Percentiles rank a stretch among this genome's conserved stretches.
Evolutionary conservation across 2,797 vertebrate species (phyloP).

Genomic region (Aotus griseimembra): DNA sequence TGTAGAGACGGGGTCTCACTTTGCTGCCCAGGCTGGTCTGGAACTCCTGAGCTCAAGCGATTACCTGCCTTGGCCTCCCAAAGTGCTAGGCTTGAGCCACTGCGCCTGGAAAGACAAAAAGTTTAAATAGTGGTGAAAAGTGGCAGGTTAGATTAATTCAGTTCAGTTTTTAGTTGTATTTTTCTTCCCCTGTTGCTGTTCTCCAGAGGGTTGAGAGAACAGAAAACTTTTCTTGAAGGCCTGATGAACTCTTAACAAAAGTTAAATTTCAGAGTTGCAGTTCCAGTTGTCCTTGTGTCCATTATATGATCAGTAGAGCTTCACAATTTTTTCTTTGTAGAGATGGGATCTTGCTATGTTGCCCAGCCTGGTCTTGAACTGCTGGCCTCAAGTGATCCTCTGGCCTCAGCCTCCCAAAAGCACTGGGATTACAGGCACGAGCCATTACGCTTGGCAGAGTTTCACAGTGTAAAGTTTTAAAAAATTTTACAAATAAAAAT

Average conservation of each 20-base stretch:
- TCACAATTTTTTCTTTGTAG: background rate
- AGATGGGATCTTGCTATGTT: too few relatives aligned
- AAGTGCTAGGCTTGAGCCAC: too few relatives aligned
- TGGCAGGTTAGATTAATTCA: background rate
- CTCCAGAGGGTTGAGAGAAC: background rate
- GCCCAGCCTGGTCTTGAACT: too few relatives aligned
- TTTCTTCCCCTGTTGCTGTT: background rate
- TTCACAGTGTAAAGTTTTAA: constrained; percentile 16
- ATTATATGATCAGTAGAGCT: background rate
- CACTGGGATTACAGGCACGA: too few relatives aligned
- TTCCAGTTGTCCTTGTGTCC: background rate
- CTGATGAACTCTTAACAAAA: constrained; percentile 41
- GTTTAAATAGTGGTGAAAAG: background rate
- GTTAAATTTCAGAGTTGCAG: constrained; percentile 34
- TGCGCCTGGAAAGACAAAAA: background rate
- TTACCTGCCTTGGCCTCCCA: too few relatives aligned
- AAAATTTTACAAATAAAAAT: background rate
- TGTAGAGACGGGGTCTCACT: too few relatives aligned
- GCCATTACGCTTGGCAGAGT: background rate
- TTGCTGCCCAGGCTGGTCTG: too few relatives aligned
- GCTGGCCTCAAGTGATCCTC: too few relatives aligned
- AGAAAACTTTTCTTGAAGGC: constrained; percentile 27
- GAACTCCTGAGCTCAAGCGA: too few relatives aligned
- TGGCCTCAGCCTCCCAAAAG: too few relatives aligned
- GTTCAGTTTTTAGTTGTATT: constrained; percentile 20